phyloP scores from a whole-genome alignment of 1,140 invertebrate genomes.

The Elymnias hypermnestra region DNA sequence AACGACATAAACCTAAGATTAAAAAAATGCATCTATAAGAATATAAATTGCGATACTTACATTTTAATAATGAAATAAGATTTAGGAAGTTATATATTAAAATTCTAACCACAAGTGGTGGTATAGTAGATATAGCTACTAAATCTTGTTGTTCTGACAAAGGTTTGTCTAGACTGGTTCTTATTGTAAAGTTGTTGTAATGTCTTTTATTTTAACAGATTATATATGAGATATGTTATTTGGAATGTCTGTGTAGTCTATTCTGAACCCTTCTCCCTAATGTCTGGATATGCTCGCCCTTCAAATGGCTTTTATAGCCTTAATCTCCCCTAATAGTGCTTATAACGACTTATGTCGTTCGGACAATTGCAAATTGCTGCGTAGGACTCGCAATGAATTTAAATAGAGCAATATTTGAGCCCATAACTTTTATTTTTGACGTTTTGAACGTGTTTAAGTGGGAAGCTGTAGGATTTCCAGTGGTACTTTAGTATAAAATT shows the following conservation, averaged over 20 bases:
- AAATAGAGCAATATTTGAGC: conserved; percentile 17
- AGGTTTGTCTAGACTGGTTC: conserved; percentile 23
- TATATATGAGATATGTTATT: conserved; percentile 7
- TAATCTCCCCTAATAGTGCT: conserved; percentile 25
- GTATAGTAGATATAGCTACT: conserved; percentile 19
- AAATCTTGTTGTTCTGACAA: conserved; percentile 26
- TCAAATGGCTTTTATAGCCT: conserved; percentile 12
- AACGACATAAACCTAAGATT: too few species aligned
- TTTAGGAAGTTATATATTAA: too few species aligned
- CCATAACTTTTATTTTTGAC: conserved; percentile 19
- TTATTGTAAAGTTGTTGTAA: conserved; percentile 3
- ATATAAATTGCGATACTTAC: too few species aligned
- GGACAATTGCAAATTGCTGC: conserved; percentile 19
- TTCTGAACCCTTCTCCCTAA: conserved; percentile 17
- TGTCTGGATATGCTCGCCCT: conserved; percentile 12
- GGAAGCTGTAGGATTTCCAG: conserved; percentile 9
- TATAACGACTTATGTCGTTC: conserved; percentile 18
- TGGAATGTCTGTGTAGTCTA: conserved; percentile 13
- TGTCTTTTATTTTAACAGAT: conserved; percentile 3
- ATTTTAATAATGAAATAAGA: too few species aligned
- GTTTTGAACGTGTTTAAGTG: conserved; percentile 14
- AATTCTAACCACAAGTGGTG: too few species aligned
- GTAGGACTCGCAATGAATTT: conserved; percentile 17
- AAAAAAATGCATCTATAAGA: too few species aligned
- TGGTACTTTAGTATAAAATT: not conserved